Base-by-base conservation (phyloP, 2,113 vertebrate species). In the Parotia lawesii region DNA sequence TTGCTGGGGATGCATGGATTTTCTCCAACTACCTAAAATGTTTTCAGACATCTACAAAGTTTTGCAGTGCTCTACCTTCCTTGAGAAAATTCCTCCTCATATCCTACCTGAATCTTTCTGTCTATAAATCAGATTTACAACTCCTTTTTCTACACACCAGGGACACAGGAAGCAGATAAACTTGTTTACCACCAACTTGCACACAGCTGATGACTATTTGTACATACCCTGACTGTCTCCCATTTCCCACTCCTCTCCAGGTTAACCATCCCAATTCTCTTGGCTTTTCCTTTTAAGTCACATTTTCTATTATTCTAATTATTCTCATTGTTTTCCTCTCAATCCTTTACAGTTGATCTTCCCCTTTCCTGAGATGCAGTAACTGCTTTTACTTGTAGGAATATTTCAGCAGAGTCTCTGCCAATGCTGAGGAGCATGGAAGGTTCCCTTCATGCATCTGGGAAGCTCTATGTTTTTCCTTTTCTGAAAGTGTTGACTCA, bases 1-100 rank as follows among this genome's bases (percentile, higher is more conserved):
- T 0, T 74, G 51, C 19, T 53, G 22, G 27, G 9, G 23, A 76
- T 3, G 3, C 22, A 53, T 0, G 0, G 31, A 61, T 33, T 89
- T 28, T 48, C 15, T 64, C 31, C 27, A 54, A 40, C 12, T 40
- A n/a, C 28, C 29, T 64, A 71, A 89, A 81, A 44, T 10, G 7
- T 82, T 57, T 87, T 42, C 61, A 61, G 21, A 35, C 12, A 86
- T 57, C n/a, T 83, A 57, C 4, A 4, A 29, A 82, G 23, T n/a
- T 27, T 50, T 64, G 31, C 14, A 48, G 74, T 69, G 31, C 11
- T 67, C 15, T 25, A n/a, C 15, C 7, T 78, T 82, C 20, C 28
- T 53, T 58, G 25, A 87, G 22, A 60, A 89, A 87, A 76, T 42
- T 65, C 3, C 37, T 79, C 45, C 42, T 56, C 23, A 25, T 45